These are phyloP conservation scores for Elymnias hypermnestra DNA, from an alignment of 1,140 invertebrate species.

Conservation along the genomic window DNA sequence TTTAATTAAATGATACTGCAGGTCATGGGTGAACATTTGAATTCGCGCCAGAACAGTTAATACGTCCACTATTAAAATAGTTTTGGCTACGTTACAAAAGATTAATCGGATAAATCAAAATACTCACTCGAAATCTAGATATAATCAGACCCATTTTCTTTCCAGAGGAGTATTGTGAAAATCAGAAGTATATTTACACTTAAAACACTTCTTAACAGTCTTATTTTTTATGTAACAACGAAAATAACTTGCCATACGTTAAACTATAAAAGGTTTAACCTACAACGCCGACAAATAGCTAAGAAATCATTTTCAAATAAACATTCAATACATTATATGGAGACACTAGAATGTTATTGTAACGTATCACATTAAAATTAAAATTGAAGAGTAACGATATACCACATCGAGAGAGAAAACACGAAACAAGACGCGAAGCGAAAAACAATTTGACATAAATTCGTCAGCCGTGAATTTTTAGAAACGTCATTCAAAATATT, in stretches of 20 bases:
- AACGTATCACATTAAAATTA: no score
- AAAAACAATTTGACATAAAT: constrained; percentile 4
- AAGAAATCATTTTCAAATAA: not conserved
- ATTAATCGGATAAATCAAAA: constrained; percentile 30
- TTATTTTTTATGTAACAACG: constrained; percentile 31
- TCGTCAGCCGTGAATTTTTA: no score
- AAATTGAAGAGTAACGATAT: no score
- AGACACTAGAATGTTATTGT: constrained; percentile 1
- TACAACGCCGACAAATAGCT: constrained; percentile 38
- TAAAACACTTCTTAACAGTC: constrained; percentile 27
- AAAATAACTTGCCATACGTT: constrained; percentile 46
- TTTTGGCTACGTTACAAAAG: constrained; percentile 51
- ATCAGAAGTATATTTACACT: constrained; percentile 24
- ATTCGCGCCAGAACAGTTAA: constrained; percentile 38
- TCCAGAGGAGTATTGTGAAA: constrained; percentile 8
- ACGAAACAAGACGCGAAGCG: not conserved
- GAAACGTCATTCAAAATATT: no score
- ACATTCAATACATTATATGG: not conserved
- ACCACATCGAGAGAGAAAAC: not conserved
- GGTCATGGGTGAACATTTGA: constrained; percentile 39
- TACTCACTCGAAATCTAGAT: constrained; percentile 52
- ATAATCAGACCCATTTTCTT: constrained; percentile 58
- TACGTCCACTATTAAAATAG: constrained; percentile 46
- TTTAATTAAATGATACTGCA: constrained; percentile 13
- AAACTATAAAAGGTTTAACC: constrained; percentile 54